Conservation (phyloP, 2,113 vertebrate genomes). For the Dicrurus megarhynchus region DNA sequence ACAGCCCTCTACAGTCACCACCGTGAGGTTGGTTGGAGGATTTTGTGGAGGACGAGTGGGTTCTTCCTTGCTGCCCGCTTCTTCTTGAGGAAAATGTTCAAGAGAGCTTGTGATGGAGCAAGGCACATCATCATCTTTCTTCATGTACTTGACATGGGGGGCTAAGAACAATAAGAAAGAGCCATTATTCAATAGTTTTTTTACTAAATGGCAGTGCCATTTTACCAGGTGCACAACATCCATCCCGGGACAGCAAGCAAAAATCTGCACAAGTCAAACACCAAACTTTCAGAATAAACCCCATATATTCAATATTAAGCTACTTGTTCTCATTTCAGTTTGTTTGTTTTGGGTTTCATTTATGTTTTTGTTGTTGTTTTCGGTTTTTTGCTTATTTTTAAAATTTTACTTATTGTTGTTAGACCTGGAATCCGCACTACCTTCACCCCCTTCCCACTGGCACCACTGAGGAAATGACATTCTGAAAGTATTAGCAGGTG, state of each 20-base stretch:
- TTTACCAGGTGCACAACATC: background rate
- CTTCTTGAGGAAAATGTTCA: slow-evolving; percentile 84
- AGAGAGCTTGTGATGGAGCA: slow-evolving; percentile 94
- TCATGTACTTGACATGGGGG: slow-evolving; percentile 90
- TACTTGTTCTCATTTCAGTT: background rate
- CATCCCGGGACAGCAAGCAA: background rate
- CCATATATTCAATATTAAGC: background rate
- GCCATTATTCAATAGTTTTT: background rate
- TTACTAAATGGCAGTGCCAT: background rate
- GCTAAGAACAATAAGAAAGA: slow-evolving; percentile 66
- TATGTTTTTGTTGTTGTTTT: background rate
- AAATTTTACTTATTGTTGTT: background rate
- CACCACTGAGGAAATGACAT: background rate
- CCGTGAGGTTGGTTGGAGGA: slow-evolving; percentile 91
- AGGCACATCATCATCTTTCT: slow-evolving; percentile 85
- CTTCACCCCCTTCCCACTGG: background rate
- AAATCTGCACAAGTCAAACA: background rate
- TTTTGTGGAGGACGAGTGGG: slow-evolving; percentile 81
- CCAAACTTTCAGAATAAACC: background rate
- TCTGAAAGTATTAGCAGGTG: background rate
- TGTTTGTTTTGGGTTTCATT: background rate
- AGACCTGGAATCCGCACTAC: background rate
- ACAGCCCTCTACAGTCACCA: slow-evolving; percentile 95
- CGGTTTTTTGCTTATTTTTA: background rate
- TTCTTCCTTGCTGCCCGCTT: slow-evolving; percentile 73